These are phyloP conservation scores for Drosophila grimshawi DNA, from an alignment of 1,140 invertebrate species.

Conservation along the genomic window DNA sequence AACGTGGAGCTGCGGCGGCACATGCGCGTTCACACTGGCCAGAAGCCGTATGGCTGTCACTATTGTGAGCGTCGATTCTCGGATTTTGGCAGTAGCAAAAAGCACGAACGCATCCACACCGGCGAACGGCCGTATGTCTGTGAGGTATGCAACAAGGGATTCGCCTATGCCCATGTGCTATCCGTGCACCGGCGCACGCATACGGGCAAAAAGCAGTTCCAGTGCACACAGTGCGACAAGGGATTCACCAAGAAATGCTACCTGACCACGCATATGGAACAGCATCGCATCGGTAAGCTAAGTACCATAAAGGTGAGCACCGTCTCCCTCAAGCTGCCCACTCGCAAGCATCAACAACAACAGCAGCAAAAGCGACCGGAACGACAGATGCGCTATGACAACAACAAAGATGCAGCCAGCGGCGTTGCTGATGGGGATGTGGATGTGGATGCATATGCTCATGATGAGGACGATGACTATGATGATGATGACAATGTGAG, in stretches of 20 bases:
- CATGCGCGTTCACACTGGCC: conserved; percentile 81
- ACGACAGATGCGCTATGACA: conserved; percentile 7
- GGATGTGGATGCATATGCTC: too few species aligned
- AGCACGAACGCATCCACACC: conserved; percentile 90
- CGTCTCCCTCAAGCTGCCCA: conserved; percentile 2
- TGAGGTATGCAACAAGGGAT: conserved; percentile 89
- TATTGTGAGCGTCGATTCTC: conserved; percentile 89
- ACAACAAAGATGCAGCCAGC: not conserved
- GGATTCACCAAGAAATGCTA: conserved; percentile 83
- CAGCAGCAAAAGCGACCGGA: not conserved
- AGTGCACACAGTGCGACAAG: conserved; percentile 76
- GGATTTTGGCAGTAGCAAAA: conserved; percentile 87
- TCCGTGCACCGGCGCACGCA: conserved; percentile 87
- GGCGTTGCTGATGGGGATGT: not conserved
- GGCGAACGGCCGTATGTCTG: conserved; percentile 91
- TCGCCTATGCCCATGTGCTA: conserved; percentile 88
- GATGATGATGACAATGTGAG: conserved; percentile 35
- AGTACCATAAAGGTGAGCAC: not conserved
- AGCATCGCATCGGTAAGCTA: conserved; percentile 41
- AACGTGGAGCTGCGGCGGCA: conserved; percentile 81
- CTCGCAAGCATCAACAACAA: conserved; percentile 23
- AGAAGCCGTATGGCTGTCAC: conserved; percentile 88
- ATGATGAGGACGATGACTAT: conserved; percentile 18
- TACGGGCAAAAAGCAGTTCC: conserved; percentile 88
- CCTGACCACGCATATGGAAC: conserved; percentile 73